phyloP scores from a whole-genome alignment of 2,888 invertebrate species.

The Eupithecia dodoneata region DNA sequence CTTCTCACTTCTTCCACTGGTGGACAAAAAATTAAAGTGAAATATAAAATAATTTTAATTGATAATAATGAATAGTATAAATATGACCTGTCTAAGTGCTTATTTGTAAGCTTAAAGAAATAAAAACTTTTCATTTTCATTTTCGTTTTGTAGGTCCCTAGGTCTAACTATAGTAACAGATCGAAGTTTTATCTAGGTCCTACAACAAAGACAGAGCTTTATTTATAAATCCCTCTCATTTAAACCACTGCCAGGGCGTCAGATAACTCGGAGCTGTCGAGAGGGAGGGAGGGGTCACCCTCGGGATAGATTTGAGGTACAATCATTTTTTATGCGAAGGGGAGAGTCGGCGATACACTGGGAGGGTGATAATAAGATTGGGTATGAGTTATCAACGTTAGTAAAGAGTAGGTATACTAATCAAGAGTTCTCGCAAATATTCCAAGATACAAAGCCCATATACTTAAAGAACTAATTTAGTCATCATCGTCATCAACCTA shows the following conservation, averaged over 20 bases:
- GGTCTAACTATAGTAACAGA: background rate
- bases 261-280: constrained; percentile 59
- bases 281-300: constrained; percentile 55
- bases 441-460: background rate
- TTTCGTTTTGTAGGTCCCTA: background rate
- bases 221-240: constrained; percentile 24
- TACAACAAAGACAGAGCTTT: constrained; percentile 16
- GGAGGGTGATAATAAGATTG: constrained; percentile 20
- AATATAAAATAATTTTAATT: too few relatives aligned
- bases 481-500: too few relatives aligned
- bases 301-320: constrained; percentile 83
- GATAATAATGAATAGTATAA: too few relatives aligned
- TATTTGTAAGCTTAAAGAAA: too few relatives aligned
- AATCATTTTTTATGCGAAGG: constrained; percentile 84
- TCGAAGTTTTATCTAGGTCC: background rate
- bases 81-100: too few relatives aligned
- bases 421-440: background rate
- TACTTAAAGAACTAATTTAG: background rate
- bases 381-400: background rate
- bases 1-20: too few relatives aligned
- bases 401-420: background rate
- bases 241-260: constrained; percentile 48
- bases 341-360: constrained; percentile 61
- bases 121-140: too few relatives aligned
- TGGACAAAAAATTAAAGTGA: too few relatives aligned